These are phyloP conservation scores for Pituophis catenifer DNA, from an alignment of 2,113 vertebrate species.

Conservation along the genomic window DNA sequence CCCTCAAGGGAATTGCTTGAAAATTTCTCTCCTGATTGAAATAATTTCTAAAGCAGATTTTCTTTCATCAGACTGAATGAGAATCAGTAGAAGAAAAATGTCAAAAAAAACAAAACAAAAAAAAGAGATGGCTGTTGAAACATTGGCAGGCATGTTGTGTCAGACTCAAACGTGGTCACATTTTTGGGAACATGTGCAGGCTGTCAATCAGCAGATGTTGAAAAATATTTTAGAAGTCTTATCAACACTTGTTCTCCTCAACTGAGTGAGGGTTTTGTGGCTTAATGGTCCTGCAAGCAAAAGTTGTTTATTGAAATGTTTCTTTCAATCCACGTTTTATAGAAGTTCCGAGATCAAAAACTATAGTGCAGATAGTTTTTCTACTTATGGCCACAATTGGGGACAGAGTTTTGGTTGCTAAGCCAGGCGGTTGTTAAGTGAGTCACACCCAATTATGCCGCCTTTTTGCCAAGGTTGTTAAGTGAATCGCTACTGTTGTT, in stretches of 20 bases:
- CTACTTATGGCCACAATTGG: neutral
- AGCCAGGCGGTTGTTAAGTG: neutral
- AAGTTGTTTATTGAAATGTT: neutral
- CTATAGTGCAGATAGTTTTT: neutral
- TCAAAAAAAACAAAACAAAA: neutral
- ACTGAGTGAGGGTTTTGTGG: neutral
- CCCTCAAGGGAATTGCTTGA: neutral
- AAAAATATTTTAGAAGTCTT: neutral
- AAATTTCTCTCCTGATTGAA: neutral
- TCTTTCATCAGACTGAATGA: neutral
- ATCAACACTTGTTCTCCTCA: neutral
- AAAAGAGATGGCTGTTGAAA: neutral
- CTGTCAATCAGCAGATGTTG: neutral
- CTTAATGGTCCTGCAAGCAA: fast-evolving
- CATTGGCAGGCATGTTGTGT: neutral
- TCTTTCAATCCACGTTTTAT: neutral
- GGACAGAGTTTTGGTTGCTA: neutral
- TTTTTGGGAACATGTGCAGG: neutral
- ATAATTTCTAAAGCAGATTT: neutral
- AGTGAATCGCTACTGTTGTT: neutral
- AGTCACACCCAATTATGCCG: neutral
- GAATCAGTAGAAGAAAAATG: neutral
- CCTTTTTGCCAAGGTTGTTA: neutral
- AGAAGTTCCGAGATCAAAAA: neutral
- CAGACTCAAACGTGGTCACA: neutral